phyloP scores from a whole-genome alignment of 2,797 vertebrate genomes.

The Anguilla megastoma region DNA sequence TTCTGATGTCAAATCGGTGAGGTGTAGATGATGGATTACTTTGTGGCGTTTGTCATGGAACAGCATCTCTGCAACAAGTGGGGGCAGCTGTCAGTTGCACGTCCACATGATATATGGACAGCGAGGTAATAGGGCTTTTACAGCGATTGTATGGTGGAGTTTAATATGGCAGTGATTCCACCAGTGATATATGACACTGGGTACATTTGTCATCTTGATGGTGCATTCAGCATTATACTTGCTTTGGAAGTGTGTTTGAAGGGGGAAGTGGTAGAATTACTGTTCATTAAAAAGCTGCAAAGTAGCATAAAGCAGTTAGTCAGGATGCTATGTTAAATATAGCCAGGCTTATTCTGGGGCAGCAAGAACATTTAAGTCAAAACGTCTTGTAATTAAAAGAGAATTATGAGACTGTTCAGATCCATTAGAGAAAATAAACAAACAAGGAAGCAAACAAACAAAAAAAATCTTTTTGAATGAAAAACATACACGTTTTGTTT shows the following conservation, averaged over 20 bases:
- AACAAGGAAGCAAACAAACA: neutral
- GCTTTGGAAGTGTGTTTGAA: neutral
- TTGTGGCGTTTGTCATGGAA: neutral
- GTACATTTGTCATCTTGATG: neutral
- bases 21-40: constrained; percentile 17
- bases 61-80: neutral
- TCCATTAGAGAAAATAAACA: neutral
- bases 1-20: neutral
- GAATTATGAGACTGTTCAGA: neutral
- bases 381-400: neutral
- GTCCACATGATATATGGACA: neutral
- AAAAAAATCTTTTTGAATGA: neutral
- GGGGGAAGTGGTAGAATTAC: neutral
- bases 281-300: neutral
- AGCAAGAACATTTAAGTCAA: neutral
- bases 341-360: neutral
- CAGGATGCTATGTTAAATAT: neutral
- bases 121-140: neutral
- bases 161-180: neutral
- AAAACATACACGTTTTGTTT: neutral
- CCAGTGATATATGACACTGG: neutral
- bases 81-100: neutral
- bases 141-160: neutral
- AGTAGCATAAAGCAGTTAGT: neutral
- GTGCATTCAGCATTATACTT: neutral